Conservation (phyloP, 2,888 invertebrate genomes). For the Ochlodes sylvanus region DNA sequence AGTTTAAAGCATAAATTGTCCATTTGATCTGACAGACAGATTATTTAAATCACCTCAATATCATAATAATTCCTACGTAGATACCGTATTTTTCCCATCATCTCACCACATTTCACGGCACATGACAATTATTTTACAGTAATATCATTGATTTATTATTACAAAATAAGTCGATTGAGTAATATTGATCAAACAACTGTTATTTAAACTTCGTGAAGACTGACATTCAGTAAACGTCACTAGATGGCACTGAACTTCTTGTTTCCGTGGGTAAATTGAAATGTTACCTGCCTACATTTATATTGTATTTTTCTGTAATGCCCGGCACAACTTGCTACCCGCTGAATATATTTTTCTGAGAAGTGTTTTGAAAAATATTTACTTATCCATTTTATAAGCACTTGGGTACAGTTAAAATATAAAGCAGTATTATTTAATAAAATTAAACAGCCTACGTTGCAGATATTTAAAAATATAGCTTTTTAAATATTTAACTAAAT, state of each 20-base stretch:
- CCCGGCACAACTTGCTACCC: not conserved
- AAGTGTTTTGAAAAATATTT: slow-evolving; percentile 31
- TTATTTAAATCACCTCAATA: not conserved
- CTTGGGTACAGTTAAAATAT: not conserved
- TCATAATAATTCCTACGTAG: not conserved
- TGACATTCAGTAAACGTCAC: not conserved
- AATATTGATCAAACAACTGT: not conserved
- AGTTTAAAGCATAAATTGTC: too few species aligned
- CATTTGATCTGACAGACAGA: too few species aligned
- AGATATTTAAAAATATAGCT: not conserved
- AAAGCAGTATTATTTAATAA: not conserved
- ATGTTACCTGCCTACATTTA: slow-evolving; percentile 5
- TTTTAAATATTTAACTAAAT: not conserved
- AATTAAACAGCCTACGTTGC: not conserved
- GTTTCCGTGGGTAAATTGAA: not conserved
- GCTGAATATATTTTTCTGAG: slow-evolving; percentile 2
- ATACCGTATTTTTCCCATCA: not conserved
- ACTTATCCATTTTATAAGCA: slow-evolving; percentile 11
- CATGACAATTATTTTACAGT: not conserved
- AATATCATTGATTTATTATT: too few species aligned
- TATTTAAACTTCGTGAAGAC: not conserved
- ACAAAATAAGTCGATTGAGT: too few species aligned
- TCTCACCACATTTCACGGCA: not conserved
- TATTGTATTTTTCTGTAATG: slow-evolving; percentile 6
- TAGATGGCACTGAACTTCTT: not conserved